phyloP scores from a whole-genome alignment of 2,113 vertebrate genomes.

The Hipposideros armiger region DNA sequence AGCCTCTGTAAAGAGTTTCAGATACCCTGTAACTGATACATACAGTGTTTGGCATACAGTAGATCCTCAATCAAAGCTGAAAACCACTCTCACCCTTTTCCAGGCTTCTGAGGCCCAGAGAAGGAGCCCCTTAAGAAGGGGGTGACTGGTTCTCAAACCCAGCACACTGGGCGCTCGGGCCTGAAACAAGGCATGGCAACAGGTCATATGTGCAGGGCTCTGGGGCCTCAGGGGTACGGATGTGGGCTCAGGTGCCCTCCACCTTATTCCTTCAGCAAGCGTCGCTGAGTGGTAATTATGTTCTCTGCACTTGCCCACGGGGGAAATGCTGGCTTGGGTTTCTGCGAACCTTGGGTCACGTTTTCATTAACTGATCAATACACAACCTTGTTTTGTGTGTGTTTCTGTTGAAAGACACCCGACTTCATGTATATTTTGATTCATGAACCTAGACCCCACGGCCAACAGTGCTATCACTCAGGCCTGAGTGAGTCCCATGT shows the following conservation, averaged over 20 bases:
- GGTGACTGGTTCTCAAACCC: neutral
- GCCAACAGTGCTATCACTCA: accelerated
- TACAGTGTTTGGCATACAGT: neutral
- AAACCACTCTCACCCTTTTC: neutral
- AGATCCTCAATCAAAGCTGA: neutral
- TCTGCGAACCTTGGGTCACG: neutral
- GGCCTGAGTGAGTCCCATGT: no score
- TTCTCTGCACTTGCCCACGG: neutral
- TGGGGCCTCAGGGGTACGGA: neutral
- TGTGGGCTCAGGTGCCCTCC: neutral
- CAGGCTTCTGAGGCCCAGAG: neutral
- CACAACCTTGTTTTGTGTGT: neutral
- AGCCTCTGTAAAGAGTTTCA: neutral
- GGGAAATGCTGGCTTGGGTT: neutral
- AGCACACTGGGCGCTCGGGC: neutral
- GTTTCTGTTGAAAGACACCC: neutral
- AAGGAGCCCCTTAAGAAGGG: neutral
- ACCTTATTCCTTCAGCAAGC: neutral
- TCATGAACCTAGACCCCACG: neutral
- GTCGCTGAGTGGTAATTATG: neutral
- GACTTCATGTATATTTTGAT: neutral
- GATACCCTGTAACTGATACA: neutral
- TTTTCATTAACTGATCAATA: neutral
- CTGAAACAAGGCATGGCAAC: neutral
- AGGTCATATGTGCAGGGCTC: neutral